A percentile compares a stretch with the other conserved stretches of the same genome.
These are phyloP conservation scores for Papilio dardanus DNA, from an alignment of 1,140 invertebrate species.

Conservation along the genomic window DNA sequence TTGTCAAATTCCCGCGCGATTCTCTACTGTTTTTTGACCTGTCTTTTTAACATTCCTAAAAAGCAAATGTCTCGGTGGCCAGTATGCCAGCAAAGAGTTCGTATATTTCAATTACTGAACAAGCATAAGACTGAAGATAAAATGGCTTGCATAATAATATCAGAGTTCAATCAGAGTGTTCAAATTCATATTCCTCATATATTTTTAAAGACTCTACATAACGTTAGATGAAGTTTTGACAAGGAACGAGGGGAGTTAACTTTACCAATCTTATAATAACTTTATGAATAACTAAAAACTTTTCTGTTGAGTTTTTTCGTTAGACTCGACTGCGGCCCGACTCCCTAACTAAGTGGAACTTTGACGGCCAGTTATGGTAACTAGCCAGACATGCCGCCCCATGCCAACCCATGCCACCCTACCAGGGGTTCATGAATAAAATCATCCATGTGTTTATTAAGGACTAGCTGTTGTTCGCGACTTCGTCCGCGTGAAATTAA, in stretches of 20 bases:
- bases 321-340: neutral
- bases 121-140: too few relatives aligned
- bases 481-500: too few relatives aligned
- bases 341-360: conserved; percentile 2
- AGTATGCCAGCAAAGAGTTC: too few relatives aligned
- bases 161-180: neutral
- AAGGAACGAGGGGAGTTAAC: conserved; percentile 1
- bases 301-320: conserved; percentile 29
- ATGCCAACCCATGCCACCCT: neutral
- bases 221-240: neutral
- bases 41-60: too few relatives aligned
- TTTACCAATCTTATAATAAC: conserved; percentile 23
- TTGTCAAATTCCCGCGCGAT: too few relatives aligned
- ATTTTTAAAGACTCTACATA: neutral
- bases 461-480: too few relatives aligned
- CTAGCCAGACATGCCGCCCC: neutral
- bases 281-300: conserved; percentile 33
- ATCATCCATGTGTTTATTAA: conserved; percentile 5
- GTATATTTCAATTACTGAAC: too few relatives aligned
- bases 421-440: conserved; percentile 2
- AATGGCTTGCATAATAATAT: neutral
- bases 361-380: conserved; percentile 18
- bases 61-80: too few relatives aligned
- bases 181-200: neutral
- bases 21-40: too few relatives aligned